These are phyloP conservation scores for Proisotoma minuta DNA, from an alignment of 2,888 invertebrate genomes.

Conservation along the genomic window DNA sequence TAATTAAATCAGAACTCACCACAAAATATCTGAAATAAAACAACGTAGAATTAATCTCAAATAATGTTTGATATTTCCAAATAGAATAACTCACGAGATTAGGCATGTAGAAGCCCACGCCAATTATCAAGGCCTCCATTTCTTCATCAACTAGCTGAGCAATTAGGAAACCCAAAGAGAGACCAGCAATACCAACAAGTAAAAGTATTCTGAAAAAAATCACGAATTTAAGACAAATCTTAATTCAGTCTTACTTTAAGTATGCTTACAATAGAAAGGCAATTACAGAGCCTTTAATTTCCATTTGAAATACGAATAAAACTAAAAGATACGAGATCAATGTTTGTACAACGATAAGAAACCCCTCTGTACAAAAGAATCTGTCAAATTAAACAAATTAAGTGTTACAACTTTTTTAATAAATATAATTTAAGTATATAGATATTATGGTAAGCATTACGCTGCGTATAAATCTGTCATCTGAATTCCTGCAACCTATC, in stretches of 20 bases:
- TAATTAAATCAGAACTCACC: too few relatives aligned
- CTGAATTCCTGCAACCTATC: constrained; percentile 5
- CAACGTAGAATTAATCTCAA: too few relatives aligned
- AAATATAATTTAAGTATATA: too few relatives aligned
- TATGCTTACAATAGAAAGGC: neutral
- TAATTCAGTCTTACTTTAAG: too few relatives aligned
- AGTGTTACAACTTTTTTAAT: too few relatives aligned
- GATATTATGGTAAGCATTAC: too few relatives aligned
- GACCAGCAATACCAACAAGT: neutral
- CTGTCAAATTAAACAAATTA: too few relatives aligned
- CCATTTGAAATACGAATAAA: constrained; percentile 3
- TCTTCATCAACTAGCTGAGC: constrained; percentile 24
- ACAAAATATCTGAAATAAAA: constrained; percentile 1
- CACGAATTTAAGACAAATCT: too few relatives aligned
- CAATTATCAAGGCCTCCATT: constrained; percentile 24
- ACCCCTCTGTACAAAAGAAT: neutral
- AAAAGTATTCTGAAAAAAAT: neutral
- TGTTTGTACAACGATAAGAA: constrained; percentile 4
- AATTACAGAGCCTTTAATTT: constrained; percentile 12
- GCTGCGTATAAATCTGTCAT: neutral
- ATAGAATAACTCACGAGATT: constrained; percentile 26
- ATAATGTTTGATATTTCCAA: too few relatives aligned
- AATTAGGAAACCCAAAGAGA: constrained; percentile 19
- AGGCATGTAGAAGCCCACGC: constrained; percentile 28
- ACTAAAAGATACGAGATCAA: constrained; percentile 2